Percentiles rank a stretch among this genome's conserved stretches.
Conservation (phyloP, 2,113 vertebrate species). For the Porphyrio hochstetteri region DNA sequence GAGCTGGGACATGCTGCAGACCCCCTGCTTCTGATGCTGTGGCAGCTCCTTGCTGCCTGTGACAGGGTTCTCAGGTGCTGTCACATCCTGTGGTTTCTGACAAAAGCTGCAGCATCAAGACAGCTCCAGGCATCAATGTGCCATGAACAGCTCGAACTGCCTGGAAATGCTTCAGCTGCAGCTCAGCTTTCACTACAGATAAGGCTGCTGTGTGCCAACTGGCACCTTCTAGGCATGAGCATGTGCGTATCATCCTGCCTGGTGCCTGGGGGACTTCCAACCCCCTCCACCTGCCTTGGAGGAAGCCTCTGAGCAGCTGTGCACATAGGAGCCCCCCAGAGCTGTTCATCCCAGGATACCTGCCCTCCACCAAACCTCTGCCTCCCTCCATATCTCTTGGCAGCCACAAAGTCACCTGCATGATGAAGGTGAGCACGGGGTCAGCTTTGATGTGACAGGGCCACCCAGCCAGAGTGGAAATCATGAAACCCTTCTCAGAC, state of each 20-base stretch:
- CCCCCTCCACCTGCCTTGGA: background rate
- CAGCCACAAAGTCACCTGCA: background rate
- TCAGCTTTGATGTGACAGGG: background rate
- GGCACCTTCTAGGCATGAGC: background rate
- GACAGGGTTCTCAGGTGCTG: slow-evolving; percentile 2
- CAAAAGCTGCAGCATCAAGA: fast-evolving
- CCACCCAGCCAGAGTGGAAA: background rate
- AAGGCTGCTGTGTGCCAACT: background rate
- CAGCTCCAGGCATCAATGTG: background rate
- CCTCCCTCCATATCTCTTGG: background rate
- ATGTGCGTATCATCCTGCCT: background rate
- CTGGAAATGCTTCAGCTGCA: background rate
- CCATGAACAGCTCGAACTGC: background rate
- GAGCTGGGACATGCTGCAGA: background rate
- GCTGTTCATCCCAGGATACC: fast-evolving
- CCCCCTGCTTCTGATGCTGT: fast-evolving
- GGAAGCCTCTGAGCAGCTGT: background rate
- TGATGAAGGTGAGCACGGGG: fast-evolving
- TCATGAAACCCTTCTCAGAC: background rate
- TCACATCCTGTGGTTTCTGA: background rate
- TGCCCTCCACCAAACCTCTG: background rate
- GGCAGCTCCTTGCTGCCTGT: background rate
- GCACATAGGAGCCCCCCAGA: background rate
- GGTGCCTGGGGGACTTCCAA: background rate
- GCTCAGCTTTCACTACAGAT: background rate